phyloP scores from a whole-genome alignment of 2,113 vertebrate species.

The Stegostoma tigrinum region DNA sequence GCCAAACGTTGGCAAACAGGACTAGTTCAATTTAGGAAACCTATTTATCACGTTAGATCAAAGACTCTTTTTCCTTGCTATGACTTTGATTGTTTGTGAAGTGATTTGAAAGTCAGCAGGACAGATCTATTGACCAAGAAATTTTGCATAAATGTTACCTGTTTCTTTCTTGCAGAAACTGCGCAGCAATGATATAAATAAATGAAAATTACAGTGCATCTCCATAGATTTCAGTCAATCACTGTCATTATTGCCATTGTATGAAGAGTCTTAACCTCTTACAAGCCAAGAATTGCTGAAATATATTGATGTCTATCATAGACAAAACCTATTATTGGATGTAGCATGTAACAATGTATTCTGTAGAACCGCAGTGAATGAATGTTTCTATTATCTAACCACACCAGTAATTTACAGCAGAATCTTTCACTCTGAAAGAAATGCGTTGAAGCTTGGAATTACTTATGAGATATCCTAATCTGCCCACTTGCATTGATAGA shows the following conservation, averaged over 20 bases:
- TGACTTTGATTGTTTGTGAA: not conserved
- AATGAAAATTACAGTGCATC: not conserved
- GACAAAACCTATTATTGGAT: slow-evolving; percentile 1
- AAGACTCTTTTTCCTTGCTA: not conserved
- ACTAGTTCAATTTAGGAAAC: no score
- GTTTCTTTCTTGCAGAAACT: not conserved
- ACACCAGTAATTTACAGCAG: not conserved
- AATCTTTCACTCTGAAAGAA: slow-evolving; percentile 2
- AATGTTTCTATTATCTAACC: not conserved
- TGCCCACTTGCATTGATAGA: not conserved
- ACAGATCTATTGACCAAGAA: not conserved
- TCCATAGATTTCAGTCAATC: not conserved
- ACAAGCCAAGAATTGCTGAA: not conserved
- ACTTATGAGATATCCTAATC: not conserved
- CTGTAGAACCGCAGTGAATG: not conserved
- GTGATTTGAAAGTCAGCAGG: not conserved
- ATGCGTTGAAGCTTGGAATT: not conserved
- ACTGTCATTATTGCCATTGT: not conserved
- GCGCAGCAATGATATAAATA: not conserved
- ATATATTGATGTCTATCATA: not conserved
- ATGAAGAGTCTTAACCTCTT: not conserved
- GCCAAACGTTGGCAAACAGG: no score
- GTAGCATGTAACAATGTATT: not conserved
- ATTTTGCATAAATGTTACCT: not conserved
- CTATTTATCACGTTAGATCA: no score